Percentiles rank a stretch among this genome's conserved stretches.
These are phyloP conservation scores for Coluber constrictor DNA, from an alignment of 2,797 vertebrate genomes.

Conservation along the genomic window DNA sequence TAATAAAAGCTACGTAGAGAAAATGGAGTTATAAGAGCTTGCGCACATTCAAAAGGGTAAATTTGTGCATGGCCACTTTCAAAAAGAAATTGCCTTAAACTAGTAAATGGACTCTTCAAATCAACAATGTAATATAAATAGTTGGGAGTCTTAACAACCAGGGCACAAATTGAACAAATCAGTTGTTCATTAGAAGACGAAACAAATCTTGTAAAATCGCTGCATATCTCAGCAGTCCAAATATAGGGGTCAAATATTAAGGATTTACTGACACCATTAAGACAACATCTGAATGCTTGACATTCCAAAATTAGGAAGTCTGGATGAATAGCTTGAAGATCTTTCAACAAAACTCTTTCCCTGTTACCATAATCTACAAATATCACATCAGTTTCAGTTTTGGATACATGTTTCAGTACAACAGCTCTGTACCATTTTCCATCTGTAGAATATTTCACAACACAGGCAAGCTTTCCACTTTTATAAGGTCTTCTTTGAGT, in stretches of 20 bases:
- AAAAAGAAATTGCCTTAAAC: conserved; percentile 65
- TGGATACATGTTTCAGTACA: conserved; percentile 64
- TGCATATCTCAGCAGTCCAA: conserved; percentile 66
- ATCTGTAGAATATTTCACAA: conserved; percentile 72
- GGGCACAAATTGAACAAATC: conserved; percentile 74
- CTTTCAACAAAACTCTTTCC: conserved; percentile 67
- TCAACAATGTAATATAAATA: conserved; percentile 78
- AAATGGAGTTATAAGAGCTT: conserved; percentile 54
- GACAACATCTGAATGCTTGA: conserved; percentile 84
- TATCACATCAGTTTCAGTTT: conserved; percentile 62
- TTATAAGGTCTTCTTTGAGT: conserved; percentile 65
- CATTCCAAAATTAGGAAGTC: conserved; percentile 74
- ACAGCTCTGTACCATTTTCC: conserved; percentile 83
- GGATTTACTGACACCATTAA: conserved; percentile 70
- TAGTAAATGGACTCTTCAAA: conserved; percentile 68
- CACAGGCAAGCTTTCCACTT: conserved; percentile 71
- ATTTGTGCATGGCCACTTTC: conserved; percentile 54
- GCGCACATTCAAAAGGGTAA: conserved; percentile 28
- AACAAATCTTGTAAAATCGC: conserved; percentile 71
- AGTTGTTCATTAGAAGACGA: conserved; percentile 54
- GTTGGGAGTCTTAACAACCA: conserved; percentile 65
- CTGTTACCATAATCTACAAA: conserved; percentile 82
- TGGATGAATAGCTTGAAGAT: conserved; percentile 76
- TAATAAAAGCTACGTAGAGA: conserved; percentile 80
- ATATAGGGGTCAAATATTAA: conserved; percentile 39